Evolutionary conservation across 2,888 invertebrate genomes (phyloP), one percentile per base, ranked within the genome.

Genomic region (Morinoia aosen): DNA sequence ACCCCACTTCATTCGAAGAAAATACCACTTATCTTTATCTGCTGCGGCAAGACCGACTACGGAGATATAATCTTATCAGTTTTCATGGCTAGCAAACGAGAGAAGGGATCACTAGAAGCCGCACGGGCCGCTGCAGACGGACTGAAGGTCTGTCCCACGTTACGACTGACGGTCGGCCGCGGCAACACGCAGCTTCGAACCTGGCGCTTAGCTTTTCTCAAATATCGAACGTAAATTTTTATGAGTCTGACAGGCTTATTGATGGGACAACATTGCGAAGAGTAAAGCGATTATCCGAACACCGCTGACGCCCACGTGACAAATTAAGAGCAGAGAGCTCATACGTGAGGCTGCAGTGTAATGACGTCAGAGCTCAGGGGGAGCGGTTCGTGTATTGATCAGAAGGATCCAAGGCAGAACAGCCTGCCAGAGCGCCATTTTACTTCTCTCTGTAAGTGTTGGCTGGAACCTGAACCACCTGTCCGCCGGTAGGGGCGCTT

Each of bases 41-140:
- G 76, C 19, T 33, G 76, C 10, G 76, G 76, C 76, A 25, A 33
- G 76, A 76, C 76, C 76, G 33, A 76, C 76, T 76, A 76, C 0
- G 76, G 76, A 76, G 76, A 76, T 76, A 76, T 14, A 76, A 76
- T 76, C 76, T 76, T 76, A 76, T 76, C 76, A 76, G 76, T 76
- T 76, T 76, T 76, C 76, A 76, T 76, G 76, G 76, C 76, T 76
- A 76, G 76, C 25, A 33, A 76, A 76, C 25, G 76, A 76, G 19
- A 10, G 76, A 33, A 76, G 76, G 33, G 33, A 76, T 33, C 76
- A 76, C 76, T 8, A 33, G 76, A 76, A 76, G 76, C 76, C 76
- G 19, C 76, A 33, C 76, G 33, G 76, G 76, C 76, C 33, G 76
- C 76, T 76, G 25, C 25, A 76, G 76, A 76, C 16, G 76, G 33